Evolutionary conservation across 2,113 vertebrate genomes (phyloP).

Genomic region (Notiomystis cincta): DNA sequence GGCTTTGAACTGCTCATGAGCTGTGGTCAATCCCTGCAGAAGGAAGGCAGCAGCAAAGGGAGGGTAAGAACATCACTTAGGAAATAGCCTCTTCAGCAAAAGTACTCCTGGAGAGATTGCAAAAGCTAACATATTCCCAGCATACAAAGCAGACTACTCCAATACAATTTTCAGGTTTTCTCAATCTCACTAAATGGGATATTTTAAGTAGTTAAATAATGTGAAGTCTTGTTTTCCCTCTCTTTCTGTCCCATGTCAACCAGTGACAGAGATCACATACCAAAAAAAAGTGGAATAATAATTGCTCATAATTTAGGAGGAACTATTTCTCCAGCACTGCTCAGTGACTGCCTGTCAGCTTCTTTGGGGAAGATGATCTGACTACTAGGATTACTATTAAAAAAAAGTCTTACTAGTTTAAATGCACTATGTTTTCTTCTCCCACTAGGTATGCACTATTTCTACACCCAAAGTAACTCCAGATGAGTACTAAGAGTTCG

Average conservation of each 20-base stretch:
- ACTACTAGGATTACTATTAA: background rate
- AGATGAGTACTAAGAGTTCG: background rate
- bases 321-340: background rate
- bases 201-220: background rate
- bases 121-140: background rate
- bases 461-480: background rate
- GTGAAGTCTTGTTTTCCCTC: background rate
- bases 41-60: background rate
- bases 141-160: background rate
- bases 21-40: conserved; percentile 89
- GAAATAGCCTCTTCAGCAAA: background rate
- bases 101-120: background rate
- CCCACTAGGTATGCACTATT: background rate
- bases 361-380: background rate
- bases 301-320: background rate
- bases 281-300: background rate
- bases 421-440: background rate
- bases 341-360: background rate
- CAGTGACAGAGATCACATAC: background rate
- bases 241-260: background rate
- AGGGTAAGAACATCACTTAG: background rate
- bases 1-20: conserved; percentile 98
- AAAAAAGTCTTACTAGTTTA: background rate
- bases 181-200: background rate
- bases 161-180: background rate